Conservation (phyloP, 1,140 invertebrate species). For the Thaumatotibia leucotreta region DNA sequence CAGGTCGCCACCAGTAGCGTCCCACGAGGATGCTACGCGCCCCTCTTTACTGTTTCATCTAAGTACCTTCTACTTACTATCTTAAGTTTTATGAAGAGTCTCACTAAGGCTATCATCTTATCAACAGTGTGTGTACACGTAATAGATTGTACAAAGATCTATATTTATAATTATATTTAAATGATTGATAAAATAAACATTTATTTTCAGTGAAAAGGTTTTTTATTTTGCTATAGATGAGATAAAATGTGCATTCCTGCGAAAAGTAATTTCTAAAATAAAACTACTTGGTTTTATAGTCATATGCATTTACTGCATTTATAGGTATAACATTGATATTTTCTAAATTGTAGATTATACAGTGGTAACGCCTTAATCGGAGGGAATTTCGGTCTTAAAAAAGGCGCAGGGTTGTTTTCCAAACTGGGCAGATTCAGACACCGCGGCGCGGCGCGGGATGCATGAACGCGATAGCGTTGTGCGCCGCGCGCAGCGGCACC, state of each 20-base stretch:
- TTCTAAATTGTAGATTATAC: too few relatives aligned
- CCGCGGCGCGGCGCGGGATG: conserved; percentile 14
- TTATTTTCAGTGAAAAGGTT: conserved; percentile 56
- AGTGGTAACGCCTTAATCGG: too few relatives aligned
- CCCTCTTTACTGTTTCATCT: background rate
- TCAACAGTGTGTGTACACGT: conserved; percentile 53
- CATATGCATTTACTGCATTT: too few relatives aligned
- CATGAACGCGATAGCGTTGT: conserved; percentile 36
- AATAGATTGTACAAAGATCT: conserved; percentile 71
- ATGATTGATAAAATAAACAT: conserved; percentile 74
- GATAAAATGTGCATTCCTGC: too few relatives aligned
- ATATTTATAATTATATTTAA: conserved; percentile 74
- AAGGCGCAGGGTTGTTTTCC: background rate
- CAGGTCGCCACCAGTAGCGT: conserved; percentile 34
- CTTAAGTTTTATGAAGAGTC: conserved; percentile 29
- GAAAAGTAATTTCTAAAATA: too few relatives aligned
- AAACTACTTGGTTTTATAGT: too few relatives aligned
- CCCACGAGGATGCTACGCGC: conserved; percentile 8
- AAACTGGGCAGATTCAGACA: background rate
- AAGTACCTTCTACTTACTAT: conserved; percentile 3
- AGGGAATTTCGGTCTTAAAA: background rate
- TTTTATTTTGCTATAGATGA: conserved; percentile 22
- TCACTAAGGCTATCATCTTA: conserved; percentile 47
- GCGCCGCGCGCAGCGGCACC: conserved; percentile 41
- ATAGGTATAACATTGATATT: too few relatives aligned